Evolutionary conservation across 1,140 invertebrate species (phyloP).

Genomic region (Drosophila erecta): DNA sequence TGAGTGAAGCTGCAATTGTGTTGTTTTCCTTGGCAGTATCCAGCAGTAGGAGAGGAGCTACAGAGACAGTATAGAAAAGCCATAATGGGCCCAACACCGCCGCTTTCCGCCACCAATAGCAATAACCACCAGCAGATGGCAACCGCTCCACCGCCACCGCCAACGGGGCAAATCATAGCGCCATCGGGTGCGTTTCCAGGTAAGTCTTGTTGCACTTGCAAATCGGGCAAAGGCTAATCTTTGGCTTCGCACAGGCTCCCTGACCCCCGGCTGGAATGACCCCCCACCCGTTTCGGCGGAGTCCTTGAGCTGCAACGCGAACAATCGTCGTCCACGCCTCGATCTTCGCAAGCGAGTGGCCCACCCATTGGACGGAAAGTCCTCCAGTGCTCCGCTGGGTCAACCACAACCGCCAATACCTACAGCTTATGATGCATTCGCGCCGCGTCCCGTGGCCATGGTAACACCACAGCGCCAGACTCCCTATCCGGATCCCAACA

Average conservation of each 20-base stretch:
- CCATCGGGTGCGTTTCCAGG: conserved; percentile 65
- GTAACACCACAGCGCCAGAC: conserved; percentile 46
- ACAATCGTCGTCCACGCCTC: conserved; percentile 60
- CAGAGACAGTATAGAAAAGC: not conserved
- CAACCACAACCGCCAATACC: conserved; percentile 8
- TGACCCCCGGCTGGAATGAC: conserved; percentile 81
- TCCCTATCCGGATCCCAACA: conserved; percentile 1
- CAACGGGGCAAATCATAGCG: conserved; percentile 56
- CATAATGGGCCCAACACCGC: conserved; percentile 38
- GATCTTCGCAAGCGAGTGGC: conserved; percentile 77
- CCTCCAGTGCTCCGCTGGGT: not conserved
- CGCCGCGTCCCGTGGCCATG: conserved; percentile 47
- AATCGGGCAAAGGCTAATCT: not conserved
- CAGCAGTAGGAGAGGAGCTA: not conserved
- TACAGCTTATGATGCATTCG: conserved; percentile 3
- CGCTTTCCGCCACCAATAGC: not conserved
- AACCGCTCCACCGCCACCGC: conserved; percentile 47
- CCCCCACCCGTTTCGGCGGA: conserved; percentile 65
- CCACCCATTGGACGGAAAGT: conserved; percentile 58
- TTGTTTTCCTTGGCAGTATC: not conserved
- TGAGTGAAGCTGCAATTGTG: not conserved
- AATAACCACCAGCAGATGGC: not conserved
- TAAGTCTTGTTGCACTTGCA: conserved; percentile 2
- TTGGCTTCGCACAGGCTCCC: conserved; percentile 42
- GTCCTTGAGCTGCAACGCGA: conserved; percentile 15